Evolutionary conservation across 2,888 invertebrate species (phyloP).

Genomic region (Drosophila birchii): DNA sequence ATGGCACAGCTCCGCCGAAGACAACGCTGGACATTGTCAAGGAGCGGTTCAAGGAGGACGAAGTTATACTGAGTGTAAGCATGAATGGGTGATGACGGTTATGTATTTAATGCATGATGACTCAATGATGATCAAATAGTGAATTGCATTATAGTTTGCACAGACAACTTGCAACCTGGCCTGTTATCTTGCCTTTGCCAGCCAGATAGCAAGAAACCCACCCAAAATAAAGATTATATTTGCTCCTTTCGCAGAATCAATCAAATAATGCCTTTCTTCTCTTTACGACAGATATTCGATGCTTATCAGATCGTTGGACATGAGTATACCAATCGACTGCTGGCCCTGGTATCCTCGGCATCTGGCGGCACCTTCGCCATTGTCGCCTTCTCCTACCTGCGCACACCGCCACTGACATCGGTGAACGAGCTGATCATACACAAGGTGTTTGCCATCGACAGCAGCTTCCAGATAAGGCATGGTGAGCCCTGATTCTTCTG

Average conservation of each 20-base stretch:
- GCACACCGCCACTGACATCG: constrained; percentile 88
- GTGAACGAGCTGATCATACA: constrained; percentile 92
- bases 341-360: constrained; percentile 81
- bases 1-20: constrained; percentile 16
- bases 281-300: constrained; percentile 79
- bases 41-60: constrained; percentile 83
- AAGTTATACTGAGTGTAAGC: constrained; percentile 82
- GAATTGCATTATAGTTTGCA: not conserved
- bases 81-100: no score
- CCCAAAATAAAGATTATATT: not conserved
- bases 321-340: constrained; percentile 81
- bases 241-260: not conserved
- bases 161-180: not conserved
- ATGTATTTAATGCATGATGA: not conserved
- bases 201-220: not conserved
- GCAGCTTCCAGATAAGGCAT: constrained; percentile 91
- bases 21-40: constrained; percentile 77
- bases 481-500: constrained; percentile 82
- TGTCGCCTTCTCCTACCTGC: constrained; percentile 80
- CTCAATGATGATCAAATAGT: not conserved
- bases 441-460: constrained; percentile 92
- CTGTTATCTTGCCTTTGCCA: not conserved
- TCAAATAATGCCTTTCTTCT: not conserved
- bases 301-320: constrained; percentile 83
- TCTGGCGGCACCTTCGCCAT: constrained; percentile 83